A percentile compares a stretch with the other conserved stretches of the same genome.
Conservation (phyloP, 2,888 invertebrate species). For the Pyrrhia umbra region DNA sequence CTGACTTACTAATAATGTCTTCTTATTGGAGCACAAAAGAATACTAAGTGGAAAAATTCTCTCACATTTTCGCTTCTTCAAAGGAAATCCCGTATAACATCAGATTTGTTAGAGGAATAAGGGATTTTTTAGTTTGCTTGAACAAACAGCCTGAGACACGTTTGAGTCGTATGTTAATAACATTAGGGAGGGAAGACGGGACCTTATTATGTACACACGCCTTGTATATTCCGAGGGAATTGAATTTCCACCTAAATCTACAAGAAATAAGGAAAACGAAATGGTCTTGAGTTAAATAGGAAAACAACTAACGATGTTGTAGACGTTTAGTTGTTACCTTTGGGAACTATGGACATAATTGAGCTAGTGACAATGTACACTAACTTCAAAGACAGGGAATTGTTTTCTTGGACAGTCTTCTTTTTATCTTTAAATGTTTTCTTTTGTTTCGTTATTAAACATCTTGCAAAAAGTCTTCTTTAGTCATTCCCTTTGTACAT, state of each 20-base stretch:
- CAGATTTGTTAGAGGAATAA: slow-evolving; percentile 37
- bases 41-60: background rate
- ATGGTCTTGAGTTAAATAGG: slow-evolving; percentile 55
- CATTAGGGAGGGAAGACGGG: slow-evolving; percentile 46
- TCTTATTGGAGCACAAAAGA: background rate
- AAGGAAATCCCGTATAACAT: slow-evolving; percentile 16
- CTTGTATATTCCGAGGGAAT: slow-evolving; percentile 62
- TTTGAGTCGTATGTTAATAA: slow-evolving; percentile 67
- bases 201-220: slow-evolving; percentile 62
- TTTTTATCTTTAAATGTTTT: slow-evolving; percentile 19
- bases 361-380: slow-evolving; percentile 21
- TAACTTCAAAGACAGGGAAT: slow-evolving; percentile 5
- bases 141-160: slow-evolving; percentile 66
- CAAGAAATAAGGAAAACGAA: slow-evolving; percentile 57
- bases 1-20: slow-evolving; percentile 1
- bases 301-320: slow-evolving; percentile 52
- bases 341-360: slow-evolving; percentile 22
- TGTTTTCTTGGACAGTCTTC: slow-evolving; percentile 6
- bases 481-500: slow-evolving; percentile 38
- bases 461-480: background rate
- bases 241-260: slow-evolving; percentile 65
- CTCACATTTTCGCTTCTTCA: slow-evolving; percentile 1
- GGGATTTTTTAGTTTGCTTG: slow-evolving; percentile 53
- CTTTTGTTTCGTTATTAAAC: slow-evolving; percentile 9
- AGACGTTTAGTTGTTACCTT: slow-evolving; percentile 43